Evolutionary conservation across 1,140 invertebrate species (phyloP).

Genomic region (Drosophila albomicans): DNA sequence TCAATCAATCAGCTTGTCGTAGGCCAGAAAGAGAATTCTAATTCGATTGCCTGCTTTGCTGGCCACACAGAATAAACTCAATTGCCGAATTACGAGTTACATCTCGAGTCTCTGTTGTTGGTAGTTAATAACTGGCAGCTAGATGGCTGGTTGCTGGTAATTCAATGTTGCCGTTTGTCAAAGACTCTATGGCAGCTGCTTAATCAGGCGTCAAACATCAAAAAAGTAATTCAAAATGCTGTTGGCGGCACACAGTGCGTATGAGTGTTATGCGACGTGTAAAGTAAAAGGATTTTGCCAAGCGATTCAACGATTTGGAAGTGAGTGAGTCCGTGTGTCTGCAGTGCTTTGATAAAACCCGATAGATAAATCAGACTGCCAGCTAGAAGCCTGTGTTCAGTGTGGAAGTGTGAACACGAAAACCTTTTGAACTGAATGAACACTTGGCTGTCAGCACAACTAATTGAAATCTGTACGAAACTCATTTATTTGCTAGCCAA

Average conservation of each 20-base stretch:
- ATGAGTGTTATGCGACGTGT: constrained; percentile 21
- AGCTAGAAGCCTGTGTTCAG: constrained; percentile 8
- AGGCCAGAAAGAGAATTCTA: constrained; percentile 57
- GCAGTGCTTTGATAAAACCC: constrained; percentile 50
- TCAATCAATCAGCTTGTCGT: constrained; percentile 31
- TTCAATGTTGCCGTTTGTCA: constrained; percentile 22
- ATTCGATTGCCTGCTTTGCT: constrained; percentile 62
- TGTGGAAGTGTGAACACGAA: constrained; percentile 11
- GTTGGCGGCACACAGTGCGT: constrained; percentile 30
- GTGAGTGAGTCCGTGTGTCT: constrained; percentile 41
- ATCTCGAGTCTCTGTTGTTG: constrained; percentile 15
- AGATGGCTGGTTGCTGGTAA: not conserved
- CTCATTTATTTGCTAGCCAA: constrained; percentile 39
- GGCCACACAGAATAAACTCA: constrained; percentile 41
- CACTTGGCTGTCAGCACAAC: constrained; percentile 33
- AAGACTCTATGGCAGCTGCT: constrained; percentile 37
- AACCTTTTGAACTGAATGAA: constrained; percentile 6
- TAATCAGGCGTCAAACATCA: constrained; percentile 72
- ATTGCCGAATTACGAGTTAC: constrained; percentile 40
- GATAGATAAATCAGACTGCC: constrained; percentile 50
- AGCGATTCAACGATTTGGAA: constrained; percentile 31
- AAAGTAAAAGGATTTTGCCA: constrained; percentile 14
- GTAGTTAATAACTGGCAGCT: not conserved
- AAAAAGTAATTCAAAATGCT: constrained; percentile 47
- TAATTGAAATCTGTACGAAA: constrained; percentile 53